A percentile compares a stretch with the other conserved stretches of the same genome.
phyloP scores from a whole-genome alignment of 2,797 vertebrate species.

The Decapterus maruadsi region DNA sequence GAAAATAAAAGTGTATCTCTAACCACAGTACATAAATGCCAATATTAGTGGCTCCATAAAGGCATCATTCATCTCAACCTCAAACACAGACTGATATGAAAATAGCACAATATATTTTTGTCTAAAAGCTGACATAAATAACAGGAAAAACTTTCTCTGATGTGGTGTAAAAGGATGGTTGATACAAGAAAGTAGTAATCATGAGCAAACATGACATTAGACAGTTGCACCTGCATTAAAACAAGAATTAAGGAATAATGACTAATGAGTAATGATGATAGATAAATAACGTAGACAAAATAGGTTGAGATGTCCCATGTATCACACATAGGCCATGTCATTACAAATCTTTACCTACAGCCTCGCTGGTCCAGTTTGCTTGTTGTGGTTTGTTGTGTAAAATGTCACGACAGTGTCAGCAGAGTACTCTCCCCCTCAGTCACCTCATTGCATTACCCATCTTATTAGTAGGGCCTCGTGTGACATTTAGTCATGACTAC shows the following conservation, averaged over 20 bases:
- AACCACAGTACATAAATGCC: not conserved
- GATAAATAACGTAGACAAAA: not conserved
- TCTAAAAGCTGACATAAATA: not conserved
- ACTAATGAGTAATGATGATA: not conserved
- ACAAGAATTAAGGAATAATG: no score
- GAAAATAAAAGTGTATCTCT: not conserved
- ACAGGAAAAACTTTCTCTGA: not conserved
- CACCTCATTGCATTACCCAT: constrained; percentile 7
- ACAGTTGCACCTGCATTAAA: not conserved
- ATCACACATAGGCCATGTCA: not conserved
- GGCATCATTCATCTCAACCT: not conserved
- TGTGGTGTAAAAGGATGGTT: not conserved
- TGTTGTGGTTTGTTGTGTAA: constrained; percentile 19
- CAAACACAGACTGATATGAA: not conserved
- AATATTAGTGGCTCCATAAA: not conserved
- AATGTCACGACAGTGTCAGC: not conserved
- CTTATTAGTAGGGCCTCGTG: constrained; percentile 16
- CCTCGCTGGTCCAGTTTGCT: not conserved
- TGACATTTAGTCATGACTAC: constrained; percentile 37
- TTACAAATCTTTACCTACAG: not conserved
- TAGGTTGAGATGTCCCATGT: not conserved
- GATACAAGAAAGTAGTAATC: constrained; percentile 6
- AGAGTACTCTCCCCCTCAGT: constrained; percentile 8
- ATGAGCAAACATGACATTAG: not conserved
- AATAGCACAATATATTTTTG: not conserved